Percentiles rank a stretch among this genome's conserved stretches.
Evolutionary conservation across 2,888 invertebrate genomes (phyloP).

Genomic region (Syrista parreyssii): DNA sequence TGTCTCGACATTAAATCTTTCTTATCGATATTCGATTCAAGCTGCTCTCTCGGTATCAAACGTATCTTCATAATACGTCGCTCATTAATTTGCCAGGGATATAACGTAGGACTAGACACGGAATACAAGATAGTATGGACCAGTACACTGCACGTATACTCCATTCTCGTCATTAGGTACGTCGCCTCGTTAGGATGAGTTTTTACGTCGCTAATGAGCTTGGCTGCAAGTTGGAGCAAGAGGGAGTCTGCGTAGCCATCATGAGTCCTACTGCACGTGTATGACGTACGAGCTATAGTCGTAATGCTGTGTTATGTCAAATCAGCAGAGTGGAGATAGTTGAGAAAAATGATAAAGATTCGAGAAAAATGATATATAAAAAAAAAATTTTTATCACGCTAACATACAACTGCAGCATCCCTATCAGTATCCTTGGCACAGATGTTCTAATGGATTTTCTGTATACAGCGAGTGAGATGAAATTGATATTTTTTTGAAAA

Average conservation of each 20-base stretch:
- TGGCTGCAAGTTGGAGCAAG: conserved; percentile 9
- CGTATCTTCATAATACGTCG: conserved; percentile 34
- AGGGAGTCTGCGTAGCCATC: conserved; percentile 6
- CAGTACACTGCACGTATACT: conserved; percentile 4
- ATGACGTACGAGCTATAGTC: background rate
- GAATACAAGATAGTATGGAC: conserved; percentile 11
- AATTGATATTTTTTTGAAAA: background rate
- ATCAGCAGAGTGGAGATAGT: background rate
- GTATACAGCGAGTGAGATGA: background rate
- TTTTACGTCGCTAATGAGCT: conserved; percentile 56
- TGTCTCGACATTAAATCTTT: background rate
- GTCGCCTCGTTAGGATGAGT: conserved; percentile 55
- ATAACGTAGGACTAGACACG: conserved; percentile 28
- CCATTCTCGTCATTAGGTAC: conserved; percentile 56
- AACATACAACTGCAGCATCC: background rate
- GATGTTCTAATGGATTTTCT: background rate
- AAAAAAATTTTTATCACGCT: background rate
- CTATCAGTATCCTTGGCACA: background rate
- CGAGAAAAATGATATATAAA: background rate
- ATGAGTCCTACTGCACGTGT: background rate
- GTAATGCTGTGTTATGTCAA: background rate
- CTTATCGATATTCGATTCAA: background rate
- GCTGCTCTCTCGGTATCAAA: background rate
- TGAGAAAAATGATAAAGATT: background rate
- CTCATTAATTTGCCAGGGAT: conserved; percentile 41